These are phyloP conservation scores for Pygoscelis antarcticus DNA, from an alignment of 2,113 vertebrate species.

Conservation along the genomic window DNA sequence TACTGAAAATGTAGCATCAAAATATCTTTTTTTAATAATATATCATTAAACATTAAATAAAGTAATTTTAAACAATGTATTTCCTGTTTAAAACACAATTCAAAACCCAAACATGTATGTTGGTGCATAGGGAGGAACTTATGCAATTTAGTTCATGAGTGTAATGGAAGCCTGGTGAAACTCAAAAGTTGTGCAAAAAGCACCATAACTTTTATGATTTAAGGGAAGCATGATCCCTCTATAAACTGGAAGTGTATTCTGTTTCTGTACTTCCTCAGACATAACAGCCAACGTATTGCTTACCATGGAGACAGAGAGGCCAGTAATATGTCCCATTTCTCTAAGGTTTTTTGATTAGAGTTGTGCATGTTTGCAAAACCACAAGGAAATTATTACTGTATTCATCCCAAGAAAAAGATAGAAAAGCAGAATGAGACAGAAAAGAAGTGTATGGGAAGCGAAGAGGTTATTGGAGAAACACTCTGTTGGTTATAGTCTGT, in stretches of 20 bases:
- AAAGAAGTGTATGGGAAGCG: neutral
- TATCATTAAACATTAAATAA: neutral
- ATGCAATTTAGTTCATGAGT: accelerated
- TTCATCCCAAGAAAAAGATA: neutral
- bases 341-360: neutral
- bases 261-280: neutral
- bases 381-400: neutral
- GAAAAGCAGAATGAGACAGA: neutral
- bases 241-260: neutral
- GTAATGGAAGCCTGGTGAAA: neutral
- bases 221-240: neutral
- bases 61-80: neutral
- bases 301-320: neutral
- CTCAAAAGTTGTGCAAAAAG: neutral
- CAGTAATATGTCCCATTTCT: neutral
- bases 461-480: neutral
- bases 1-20: neutral
- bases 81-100: neutral
- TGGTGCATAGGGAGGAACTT: neutral
- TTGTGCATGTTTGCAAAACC: neutral
- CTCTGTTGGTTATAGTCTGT: neutral
- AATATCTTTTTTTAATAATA: neutral
- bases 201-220: neutral
- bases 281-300: neutral
- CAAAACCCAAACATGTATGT: neutral